Evolutionary conservation across 2,888 invertebrate species (phyloP).

Genomic region (Yponomeuta sedellus): DNA sequence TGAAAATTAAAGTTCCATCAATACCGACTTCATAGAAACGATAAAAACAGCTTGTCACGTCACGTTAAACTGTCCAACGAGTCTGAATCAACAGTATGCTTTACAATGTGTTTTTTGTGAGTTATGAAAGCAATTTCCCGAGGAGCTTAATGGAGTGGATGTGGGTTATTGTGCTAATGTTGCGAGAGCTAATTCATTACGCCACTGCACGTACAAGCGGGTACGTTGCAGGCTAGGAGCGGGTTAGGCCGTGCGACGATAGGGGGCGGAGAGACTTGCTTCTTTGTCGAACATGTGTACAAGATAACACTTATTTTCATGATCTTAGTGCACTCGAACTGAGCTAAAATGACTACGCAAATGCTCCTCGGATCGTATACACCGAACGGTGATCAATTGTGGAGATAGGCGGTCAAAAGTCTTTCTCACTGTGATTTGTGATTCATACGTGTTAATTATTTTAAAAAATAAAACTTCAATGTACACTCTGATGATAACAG

Average conservation of each 20-base stretch:
- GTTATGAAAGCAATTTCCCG: constrained; percentile 42
- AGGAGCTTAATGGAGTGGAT: constrained; percentile 46
- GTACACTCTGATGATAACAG: too few relatives aligned
- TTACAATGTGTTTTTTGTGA: constrained; percentile 26
- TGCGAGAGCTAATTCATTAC: constrained; percentile 50
- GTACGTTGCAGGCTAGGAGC: constrained; percentile 27
- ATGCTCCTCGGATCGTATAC: too few relatives aligned
- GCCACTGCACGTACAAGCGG: constrained; percentile 29
- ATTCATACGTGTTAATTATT: neutral
- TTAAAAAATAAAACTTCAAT: neutral
- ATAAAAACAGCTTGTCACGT: neutral
- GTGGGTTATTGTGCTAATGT: constrained; percentile 66
- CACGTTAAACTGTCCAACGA: neutral
- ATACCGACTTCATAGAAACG: neutral
- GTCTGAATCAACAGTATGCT: constrained; percentile 1
- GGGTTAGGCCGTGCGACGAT: constrained; percentile 23
- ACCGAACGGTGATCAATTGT: too few relatives aligned
- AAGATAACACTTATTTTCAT: too few relatives aligned
- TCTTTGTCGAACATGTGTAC: neutral
- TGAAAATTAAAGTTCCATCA: constrained; percentile 3
- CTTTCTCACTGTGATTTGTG: too few relatives aligned
- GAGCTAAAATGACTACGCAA: too few relatives aligned
- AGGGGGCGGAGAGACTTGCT: neutral
- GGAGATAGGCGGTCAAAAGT: too few relatives aligned
- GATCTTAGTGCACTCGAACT: too few relatives aligned